Evolutionary conservation across 2,888 invertebrate genomes (phyloP).

Genomic region (Phragmatobia fuliginosa): DNA sequence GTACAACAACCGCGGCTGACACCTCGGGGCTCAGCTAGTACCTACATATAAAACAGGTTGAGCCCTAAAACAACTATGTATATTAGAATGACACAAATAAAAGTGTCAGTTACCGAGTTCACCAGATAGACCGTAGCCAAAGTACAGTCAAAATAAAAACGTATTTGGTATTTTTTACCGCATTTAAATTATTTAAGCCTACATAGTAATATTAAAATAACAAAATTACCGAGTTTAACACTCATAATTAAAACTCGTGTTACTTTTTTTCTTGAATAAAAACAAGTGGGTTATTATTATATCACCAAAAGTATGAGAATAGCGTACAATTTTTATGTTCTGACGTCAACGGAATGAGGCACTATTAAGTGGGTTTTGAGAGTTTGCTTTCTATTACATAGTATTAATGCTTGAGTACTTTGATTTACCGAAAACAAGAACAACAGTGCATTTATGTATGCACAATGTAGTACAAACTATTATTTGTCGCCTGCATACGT

Average conservation of each 20-base stretch:
- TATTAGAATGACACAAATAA: background rate
- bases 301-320: background rate
- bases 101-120: background rate
- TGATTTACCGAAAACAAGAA: background rate
- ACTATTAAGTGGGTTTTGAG: background rate
- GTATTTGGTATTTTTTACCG: background rate
- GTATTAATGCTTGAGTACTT: background rate
- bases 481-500: background rate
- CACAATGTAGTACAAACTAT: background rate
- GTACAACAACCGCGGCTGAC: no score
- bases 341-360: background rate
- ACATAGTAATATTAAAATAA: background rate
- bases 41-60: background rate
- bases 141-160: background rate
- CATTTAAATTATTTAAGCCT: background rate
- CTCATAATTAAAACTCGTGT: background rate
- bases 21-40: no score
- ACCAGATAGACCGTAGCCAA: background rate
- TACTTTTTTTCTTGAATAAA: background rate
- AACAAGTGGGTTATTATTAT: background rate
- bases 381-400: background rate
- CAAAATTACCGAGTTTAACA: background rate
- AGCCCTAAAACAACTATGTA: conserved; percentile 24
- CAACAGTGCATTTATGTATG: background rate
- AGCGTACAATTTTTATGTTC: background rate